phyloP scores from a whole-genome alignment of 2,113 vertebrate genomes.

The Saimiri boliviensis region DNA sequence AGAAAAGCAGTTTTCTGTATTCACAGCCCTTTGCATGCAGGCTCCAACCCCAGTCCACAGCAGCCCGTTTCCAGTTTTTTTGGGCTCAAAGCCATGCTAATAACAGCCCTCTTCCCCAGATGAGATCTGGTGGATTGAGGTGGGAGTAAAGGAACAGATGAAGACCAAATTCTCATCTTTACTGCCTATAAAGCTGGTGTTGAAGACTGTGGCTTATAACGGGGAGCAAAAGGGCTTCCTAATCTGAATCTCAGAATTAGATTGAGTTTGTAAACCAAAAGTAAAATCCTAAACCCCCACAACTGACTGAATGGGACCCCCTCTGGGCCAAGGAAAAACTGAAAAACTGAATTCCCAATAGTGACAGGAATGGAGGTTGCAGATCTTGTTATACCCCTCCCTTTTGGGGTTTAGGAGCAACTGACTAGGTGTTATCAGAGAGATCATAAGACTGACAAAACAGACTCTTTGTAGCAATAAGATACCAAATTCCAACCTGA shows the following conservation, averaged over 20 bases:
- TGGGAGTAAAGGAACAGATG: neutral
- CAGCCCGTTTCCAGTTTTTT: neutral
- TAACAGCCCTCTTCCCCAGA: neutral
- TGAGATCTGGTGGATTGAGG: neutral
- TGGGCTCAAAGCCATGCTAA: neutral
- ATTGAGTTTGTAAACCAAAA: neutral
- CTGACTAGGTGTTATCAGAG: too few relatives aligned
- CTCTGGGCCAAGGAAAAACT: too few relatives aligned
- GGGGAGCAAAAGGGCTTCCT: neutral
- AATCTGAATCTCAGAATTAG: neutral
- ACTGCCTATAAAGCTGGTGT: neutral
- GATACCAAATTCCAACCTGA: too few relatives aligned
- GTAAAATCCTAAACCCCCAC: too few relatives aligned
- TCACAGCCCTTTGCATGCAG: neutral
- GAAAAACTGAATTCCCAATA: too few relatives aligned
- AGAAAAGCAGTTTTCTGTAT: neutral
- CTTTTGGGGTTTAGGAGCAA: too few relatives aligned
- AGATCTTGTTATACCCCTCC: too few relatives aligned
- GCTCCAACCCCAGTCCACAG: neutral
- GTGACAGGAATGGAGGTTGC: too few relatives aligned
- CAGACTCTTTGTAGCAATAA: too few relatives aligned
- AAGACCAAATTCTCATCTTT: constrained; percentile 19
- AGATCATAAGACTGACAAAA: too few relatives aligned
- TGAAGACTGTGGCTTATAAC: constrained; percentile 32
- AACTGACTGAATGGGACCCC: too few relatives aligned